These are phyloP conservation scores for Callosobruchus maculatus DNA, from an alignment of 2,888 invertebrate genomes.

Conservation along the genomic window DNA sequence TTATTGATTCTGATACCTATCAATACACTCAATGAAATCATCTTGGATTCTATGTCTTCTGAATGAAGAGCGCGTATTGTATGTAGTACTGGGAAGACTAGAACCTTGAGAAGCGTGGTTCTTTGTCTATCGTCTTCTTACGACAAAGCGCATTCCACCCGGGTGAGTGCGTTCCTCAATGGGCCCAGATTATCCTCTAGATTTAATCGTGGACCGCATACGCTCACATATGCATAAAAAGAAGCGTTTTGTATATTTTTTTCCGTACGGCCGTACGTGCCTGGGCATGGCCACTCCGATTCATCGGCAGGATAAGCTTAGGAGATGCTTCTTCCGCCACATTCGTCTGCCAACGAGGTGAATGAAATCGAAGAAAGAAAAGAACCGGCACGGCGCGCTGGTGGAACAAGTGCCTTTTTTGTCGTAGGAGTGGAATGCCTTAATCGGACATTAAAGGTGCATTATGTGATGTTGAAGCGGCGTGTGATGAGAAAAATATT, in stretches of 20 bases:
- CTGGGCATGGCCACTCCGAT: constrained; percentile 38
- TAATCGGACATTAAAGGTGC: background rate
- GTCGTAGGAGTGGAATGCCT: background rate
- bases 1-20: too few relatives aligned
- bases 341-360: background rate
- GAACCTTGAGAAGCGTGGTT: background rate
- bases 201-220: background rate
- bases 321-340: constrained; percentile 13
- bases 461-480: background rate
- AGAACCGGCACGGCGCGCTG: background rate
- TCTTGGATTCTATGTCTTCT: too few relatives aligned
- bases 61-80: too few relatives aligned
- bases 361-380: background rate
- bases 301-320: constrained; percentile 41
- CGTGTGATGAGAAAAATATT: background rate
- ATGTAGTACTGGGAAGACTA: background rate
- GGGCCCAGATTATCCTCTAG: background rate
- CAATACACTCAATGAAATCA: too few relatives aligned
- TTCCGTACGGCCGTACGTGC: constrained; percentile 32
- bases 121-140: constrained; percentile 13
- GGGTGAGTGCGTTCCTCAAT: constrained; percentile 8
- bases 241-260: constrained; percentile 24
- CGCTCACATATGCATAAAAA: constrained; percentile 14
- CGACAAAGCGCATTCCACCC: constrained; percentile 16
- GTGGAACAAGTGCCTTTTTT: background rate